Evolutionary conservation across 2,797 vertebrate genomes (phyloP).

Genomic region (Erethizon dorsatum): DNA sequence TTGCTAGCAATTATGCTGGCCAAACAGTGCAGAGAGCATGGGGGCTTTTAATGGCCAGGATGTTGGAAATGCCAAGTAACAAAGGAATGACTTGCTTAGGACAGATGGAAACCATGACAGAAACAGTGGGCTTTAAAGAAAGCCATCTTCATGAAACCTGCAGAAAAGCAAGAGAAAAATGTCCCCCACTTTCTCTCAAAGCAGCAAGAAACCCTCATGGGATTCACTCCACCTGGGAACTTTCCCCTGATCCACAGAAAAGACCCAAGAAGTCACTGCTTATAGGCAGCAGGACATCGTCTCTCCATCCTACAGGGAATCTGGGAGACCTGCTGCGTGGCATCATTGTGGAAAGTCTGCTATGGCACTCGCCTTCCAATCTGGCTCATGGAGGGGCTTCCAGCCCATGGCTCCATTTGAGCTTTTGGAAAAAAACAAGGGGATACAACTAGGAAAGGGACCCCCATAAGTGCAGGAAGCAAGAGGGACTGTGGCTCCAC

Average conservation of each 20-base stretch:
- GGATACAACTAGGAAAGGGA: not conserved
- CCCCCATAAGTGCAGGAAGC: not conserved
- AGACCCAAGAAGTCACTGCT: conserved; percentile 55
- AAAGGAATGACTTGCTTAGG: conserved; percentile 89
- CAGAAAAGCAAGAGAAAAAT: conserved; percentile 81
- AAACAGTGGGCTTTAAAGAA: conserved; percentile 86
- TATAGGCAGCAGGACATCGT: not conserved
- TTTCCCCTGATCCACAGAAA: conserved; percentile 73
- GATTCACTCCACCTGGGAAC: conserved; percentile 27
- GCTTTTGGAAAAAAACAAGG: conserved; percentile 36
- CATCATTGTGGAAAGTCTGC: not conserved
- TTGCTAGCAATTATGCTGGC: conserved; percentile 83
- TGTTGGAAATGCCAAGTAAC: conserved; percentile 87
- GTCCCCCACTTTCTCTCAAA: conserved; percentile 63
- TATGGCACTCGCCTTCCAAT: not conserved
- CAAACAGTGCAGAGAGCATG: conserved; percentile 87
- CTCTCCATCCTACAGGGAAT: not conserved
- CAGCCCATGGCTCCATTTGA: not conserved
- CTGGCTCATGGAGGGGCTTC: not conserved
- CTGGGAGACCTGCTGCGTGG: not conserved
- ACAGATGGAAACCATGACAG: conserved; percentile 87
- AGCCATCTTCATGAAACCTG: conserved; percentile 74
- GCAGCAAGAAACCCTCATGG: conserved; percentile 74
- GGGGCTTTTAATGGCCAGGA: conserved; percentile 83
- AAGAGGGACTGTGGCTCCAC: not conserved